phyloP scores from a whole-genome alignment of 2,888 invertebrate genomes.

The Pseudococcus viburni region DNA sequence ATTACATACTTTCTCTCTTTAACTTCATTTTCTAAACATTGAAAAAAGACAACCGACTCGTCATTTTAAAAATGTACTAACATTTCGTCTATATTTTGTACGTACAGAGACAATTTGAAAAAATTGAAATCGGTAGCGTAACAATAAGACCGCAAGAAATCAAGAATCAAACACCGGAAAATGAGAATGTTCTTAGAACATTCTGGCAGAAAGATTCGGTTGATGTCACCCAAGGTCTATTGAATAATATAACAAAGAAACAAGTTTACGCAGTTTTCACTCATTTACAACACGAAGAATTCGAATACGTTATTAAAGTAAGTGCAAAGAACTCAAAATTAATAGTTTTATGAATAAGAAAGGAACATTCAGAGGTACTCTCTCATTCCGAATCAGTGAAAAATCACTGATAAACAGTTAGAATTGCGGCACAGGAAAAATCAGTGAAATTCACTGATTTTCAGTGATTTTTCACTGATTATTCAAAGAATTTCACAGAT shows the following conservation, averaged over 20 bases:
- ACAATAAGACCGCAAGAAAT: slow-evolving; percentile 33
- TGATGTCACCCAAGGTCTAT: slow-evolving; percentile 81
- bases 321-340: slow-evolving; percentile 69
- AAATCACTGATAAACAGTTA: too few relatives aligned
- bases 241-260: slow-evolving; percentile 78
- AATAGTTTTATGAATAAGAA: background rate
- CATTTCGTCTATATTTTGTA: background rate
- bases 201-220: slow-evolving; percentile 87
- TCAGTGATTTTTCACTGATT: too few relatives aligned
- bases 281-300: slow-evolving; percentile 84
- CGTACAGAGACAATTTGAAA: background rate
- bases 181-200: slow-evolving; percentile 76
- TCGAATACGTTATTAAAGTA: slow-evolving; percentile 76
- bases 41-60: background rate
- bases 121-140: background rate
- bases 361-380: too few relatives aligned
- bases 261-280: slow-evolving; percentile 82
- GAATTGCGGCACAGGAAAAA: too few relatives aligned
- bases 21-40: too few relatives aligned
- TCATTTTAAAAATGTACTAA: too few relatives aligned
- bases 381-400: too few relatives aligned
- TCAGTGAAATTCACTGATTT: too few relatives aligned
- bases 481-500: too few relatives aligned
- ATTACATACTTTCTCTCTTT: too few relatives aligned
- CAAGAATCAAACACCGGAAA: slow-evolving; percentile 67